These are phyloP conservation scores for Harlomillsia oculata DNA, from an alignment of 1,140 invertebrate species.

Conservation along the genomic window DNA sequence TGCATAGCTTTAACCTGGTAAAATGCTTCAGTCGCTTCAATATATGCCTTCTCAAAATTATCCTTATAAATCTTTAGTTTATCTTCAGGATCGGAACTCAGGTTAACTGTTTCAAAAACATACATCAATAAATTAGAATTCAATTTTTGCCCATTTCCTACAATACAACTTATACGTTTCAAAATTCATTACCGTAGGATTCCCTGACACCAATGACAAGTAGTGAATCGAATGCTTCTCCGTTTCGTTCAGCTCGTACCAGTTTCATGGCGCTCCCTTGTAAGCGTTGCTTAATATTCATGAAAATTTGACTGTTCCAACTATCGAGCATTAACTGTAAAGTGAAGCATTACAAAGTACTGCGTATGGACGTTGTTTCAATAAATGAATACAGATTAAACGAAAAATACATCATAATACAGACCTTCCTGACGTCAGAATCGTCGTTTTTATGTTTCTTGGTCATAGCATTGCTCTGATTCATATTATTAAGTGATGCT, in stretches of 20 bases:
- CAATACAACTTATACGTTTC: constrained; percentile 3
- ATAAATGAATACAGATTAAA: neutral
- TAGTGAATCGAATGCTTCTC: constrained; percentile 94
- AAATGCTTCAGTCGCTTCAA: constrained; percentile 85
- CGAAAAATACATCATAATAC: constrained; percentile 1
- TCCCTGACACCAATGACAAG: constrained; percentile 92
- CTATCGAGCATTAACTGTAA: constrained; percentile 87
- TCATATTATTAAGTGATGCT: constrained; percentile 56
- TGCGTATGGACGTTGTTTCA: neutral
- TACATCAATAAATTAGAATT: neutral
- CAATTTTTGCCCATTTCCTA: neutral
- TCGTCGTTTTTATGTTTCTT: constrained; percentile 72
- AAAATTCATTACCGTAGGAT: constrained; percentile 66
- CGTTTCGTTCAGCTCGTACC: constrained; percentile 89
- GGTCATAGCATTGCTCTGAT: constrained; percentile 48
- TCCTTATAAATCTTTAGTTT: constrained; percentile 92
- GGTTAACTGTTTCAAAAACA: constrained; percentile 64
- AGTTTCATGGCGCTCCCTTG: constrained; percentile 97
- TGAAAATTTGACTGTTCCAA: constrained; percentile 96
- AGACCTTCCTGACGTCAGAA: constrained; percentile 73
- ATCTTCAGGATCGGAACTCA: constrained; percentile 87
- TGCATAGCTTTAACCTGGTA: constrained; percentile 85
- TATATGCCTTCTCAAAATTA: constrained; percentile 92
- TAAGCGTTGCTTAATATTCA: constrained; percentile 83
- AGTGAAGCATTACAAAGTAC: neutral